These are phyloP conservation scores for Enteromius fasciolatus DNA, from an alignment of 2,797 vertebrate species.

Conservation along the genomic window DNA sequence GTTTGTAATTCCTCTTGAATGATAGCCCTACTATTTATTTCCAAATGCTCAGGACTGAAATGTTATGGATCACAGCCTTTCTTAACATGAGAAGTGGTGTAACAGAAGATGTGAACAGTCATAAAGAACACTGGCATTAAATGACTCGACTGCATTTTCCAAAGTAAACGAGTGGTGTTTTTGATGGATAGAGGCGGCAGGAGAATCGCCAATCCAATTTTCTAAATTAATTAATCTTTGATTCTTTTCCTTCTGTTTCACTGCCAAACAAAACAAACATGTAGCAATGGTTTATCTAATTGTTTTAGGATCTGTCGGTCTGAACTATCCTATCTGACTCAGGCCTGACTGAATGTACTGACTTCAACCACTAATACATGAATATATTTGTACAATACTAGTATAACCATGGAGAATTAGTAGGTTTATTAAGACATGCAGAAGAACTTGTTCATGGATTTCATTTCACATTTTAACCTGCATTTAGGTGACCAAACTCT, in stretches of 20 bases:
- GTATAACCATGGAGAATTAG: not conserved
- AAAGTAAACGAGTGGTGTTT: conserved; percentile 56
- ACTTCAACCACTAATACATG: not conserved
- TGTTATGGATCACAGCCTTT: conserved; percentile 49
- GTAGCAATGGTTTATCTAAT: conserved; percentile 45
- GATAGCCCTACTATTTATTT: conserved; percentile 55
- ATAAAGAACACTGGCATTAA: conserved; percentile 58
- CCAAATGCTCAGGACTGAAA: conserved; percentile 54
- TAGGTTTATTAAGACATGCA: not conserved
- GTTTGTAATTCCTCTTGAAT: conserved; percentile 55
- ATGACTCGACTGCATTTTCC: conserved; percentile 48
- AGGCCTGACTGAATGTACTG: not conserved
- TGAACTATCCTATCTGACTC: not conserved
- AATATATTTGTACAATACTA: not conserved
- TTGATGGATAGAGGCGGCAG: conserved; percentile 55
- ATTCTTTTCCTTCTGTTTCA: conserved; percentile 44
- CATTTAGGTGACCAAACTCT: not conserved
- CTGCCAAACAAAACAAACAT: conserved; percentile 51
- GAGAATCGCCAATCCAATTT: conserved; percentile 53
- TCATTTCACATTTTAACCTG: not conserved
- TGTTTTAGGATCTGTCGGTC: conserved; percentile 15
- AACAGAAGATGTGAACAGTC: conserved; percentile 53
- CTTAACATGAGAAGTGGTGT: conserved; percentile 41
- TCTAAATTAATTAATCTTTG: conserved; percentile 50
- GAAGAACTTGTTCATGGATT: not conserved